Evolutionary conservation across 2,113 vertebrate genomes (phyloP).

Genomic region (Ameiurus melas): DNA sequence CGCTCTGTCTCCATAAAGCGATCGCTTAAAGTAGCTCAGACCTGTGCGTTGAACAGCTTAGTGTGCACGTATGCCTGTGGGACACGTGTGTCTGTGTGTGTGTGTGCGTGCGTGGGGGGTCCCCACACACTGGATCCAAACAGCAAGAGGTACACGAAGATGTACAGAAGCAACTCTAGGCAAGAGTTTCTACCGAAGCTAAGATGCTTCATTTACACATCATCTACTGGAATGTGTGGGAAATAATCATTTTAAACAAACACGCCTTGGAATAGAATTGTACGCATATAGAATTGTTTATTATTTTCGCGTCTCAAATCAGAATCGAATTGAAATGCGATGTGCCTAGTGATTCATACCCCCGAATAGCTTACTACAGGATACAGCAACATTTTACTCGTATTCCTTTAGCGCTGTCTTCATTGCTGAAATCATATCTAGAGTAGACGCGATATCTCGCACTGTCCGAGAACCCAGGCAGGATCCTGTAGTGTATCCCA

Average conservation of each 20-base stretch:
- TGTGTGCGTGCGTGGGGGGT: no score
- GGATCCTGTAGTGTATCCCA: neutral
- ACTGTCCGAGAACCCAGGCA: neutral
- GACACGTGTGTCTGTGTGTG: conserved; percentile 21
- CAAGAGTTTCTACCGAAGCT: neutral
- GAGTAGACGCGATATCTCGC: neutral
- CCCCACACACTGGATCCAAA: conserved; percentile 21
- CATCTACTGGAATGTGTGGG: neutral
- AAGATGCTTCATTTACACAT: neutral
- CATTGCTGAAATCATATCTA: neutral
- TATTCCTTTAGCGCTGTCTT: neutral
- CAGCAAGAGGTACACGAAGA: conserved; percentile 23
- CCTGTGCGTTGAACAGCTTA: conserved; percentile 66
- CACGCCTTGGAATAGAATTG: neutral
- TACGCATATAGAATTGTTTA: neutral
- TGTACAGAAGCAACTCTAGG: neutral
- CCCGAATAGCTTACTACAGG: neutral
- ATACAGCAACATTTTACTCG: neutral
- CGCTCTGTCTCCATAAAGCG: conserved; percentile 60
- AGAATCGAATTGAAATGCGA: neutral
- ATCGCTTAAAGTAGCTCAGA: conserved; percentile 59
- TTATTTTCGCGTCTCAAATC: neutral
- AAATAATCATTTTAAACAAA: neutral
- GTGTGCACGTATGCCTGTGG: conserved; percentile 20
- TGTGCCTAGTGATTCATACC: neutral